Percentiles rank a stretch among this genome's conserved stretches.
These are phyloP conservation scores for Chaetogeoica ovagalla DNA, from an alignment of 2,888 invertebrate genomes.

Conservation along the genomic window DNA sequence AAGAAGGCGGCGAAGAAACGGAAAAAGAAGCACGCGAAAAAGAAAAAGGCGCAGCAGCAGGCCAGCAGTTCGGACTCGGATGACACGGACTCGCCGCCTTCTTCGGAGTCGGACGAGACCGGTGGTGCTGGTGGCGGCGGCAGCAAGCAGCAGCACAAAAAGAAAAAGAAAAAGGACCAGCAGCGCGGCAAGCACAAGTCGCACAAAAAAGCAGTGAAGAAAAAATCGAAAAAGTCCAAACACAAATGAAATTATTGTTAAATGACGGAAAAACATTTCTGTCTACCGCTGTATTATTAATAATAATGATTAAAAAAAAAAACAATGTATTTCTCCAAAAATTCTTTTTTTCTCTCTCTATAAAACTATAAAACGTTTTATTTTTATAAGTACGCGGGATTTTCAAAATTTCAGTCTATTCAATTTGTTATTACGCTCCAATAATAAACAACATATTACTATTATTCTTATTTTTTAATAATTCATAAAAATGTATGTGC, in stretches of 20 bases:
- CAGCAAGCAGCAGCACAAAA: conserved; percentile 53
- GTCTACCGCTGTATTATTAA: too few species aligned
- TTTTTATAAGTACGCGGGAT: neutral
- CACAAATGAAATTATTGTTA: conserved; percentile 45
- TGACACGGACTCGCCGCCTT: conserved; percentile 49
- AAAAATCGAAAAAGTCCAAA: conserved; percentile 53
- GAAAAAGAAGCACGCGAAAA: conserved; percentile 53
- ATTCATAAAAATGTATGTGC: too few species aligned
- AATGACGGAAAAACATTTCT: too few species aligned
- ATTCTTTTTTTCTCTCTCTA: conserved; percentile 2
- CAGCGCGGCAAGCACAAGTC: conserved; percentile 44
- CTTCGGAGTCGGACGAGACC: conserved; percentile 46
- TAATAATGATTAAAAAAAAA: neutral
- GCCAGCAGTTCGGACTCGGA: conserved; percentile 44
- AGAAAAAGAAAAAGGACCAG: conserved; percentile 54
- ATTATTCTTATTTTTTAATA: too few species aligned
- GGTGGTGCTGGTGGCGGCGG: too few species aligned
- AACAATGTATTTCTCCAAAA: neutral
- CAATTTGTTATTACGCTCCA: too few species aligned
- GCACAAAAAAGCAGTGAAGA: conserved; percentile 48
- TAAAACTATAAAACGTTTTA: conserved; percentile 9
- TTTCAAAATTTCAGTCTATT: too few species aligned
- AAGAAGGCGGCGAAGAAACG: conserved; percentile 52
- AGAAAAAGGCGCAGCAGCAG: conserved; percentile 37
- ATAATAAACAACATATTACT: too few species aligned